Conservation (phyloP, 2,797 vertebrate genomes). For the Mastacembelus armatus region DNA sequence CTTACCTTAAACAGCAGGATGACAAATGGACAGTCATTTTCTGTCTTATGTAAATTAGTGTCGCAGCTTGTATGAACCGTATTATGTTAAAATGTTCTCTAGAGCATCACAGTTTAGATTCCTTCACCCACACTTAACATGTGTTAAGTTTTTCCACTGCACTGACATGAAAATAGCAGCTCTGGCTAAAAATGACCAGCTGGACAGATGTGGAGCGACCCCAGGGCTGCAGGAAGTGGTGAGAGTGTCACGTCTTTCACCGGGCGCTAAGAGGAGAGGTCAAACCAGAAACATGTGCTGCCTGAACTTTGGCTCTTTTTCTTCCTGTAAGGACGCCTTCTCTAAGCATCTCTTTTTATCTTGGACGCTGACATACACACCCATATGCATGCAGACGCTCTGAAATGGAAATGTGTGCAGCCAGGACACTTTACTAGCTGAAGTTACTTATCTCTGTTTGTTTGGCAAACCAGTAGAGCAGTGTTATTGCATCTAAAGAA, state of each 20-base stretch:
- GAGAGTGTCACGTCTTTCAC: constrained; percentile 73
- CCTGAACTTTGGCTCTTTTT: constrained; percentile 77
- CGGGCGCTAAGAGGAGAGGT: constrained; percentile 43
- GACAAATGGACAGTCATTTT: neutral
- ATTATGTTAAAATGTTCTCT: neutral
- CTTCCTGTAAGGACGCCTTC: constrained; percentile 77
- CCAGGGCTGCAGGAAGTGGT: constrained; percentile 57
- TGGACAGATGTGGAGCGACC: constrained; percentile 64
- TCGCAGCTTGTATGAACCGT: neutral
- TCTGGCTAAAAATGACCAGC: constrained; percentile 71
- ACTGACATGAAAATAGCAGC: constrained; percentile 70
- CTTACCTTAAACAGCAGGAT: neutral
- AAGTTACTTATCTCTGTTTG: neutral
- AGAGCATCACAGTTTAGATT: neutral
- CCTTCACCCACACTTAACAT: neutral
- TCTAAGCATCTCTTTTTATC: constrained; percentile 16
- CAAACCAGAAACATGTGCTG: constrained; percentile 83
- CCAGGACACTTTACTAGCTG: neutral
- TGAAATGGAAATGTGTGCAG: neutral
- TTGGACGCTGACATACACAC: constrained; percentile 16
- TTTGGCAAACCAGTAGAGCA: neutral
- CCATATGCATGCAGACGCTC: neutral
- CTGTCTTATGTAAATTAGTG: neutral
- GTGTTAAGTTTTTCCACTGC: constrained; percentile 45
- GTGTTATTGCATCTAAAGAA: neutral